A percentile compares a stretch with the other conserved stretches of the same genome.
Evolutionary conservation across 1,140 invertebrate species (phyloP).

Genomic region (Bilobella aurantiaca): DNA sequence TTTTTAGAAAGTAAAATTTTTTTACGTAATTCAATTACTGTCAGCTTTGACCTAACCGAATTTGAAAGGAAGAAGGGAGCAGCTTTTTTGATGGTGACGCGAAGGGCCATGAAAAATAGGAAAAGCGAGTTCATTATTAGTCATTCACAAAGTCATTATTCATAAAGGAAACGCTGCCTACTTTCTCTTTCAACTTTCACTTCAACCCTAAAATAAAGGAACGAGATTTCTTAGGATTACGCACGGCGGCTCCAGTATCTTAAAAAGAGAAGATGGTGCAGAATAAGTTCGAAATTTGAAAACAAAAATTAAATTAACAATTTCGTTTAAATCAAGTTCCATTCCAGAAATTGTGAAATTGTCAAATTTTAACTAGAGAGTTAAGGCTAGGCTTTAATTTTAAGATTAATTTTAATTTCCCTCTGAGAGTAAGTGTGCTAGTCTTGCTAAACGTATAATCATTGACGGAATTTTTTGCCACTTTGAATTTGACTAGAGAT

Average conservation of each 20-base stretch:
- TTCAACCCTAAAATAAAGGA: constrained; percentile 14
- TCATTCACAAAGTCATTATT: constrained; percentile 20
- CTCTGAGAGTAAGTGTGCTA: too few relatives aligned
- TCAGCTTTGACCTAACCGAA: constrained; percentile 18
- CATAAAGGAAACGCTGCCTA: constrained; percentile 2
- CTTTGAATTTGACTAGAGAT: too few relatives aligned
- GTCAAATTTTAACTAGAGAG: too few relatives aligned
- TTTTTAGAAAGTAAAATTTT: neutral
- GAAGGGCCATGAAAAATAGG: neutral
- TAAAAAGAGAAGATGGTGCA: too few relatives aligned
- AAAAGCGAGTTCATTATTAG: neutral
- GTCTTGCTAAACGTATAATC: too few relatives aligned
- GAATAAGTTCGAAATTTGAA: too few relatives aligned
- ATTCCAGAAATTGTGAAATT: too few relatives aligned
- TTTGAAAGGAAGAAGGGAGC: constrained; percentile 1
- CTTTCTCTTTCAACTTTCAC: constrained; percentile 4
- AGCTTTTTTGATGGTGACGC: neutral
- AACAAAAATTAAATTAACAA: too few relatives aligned
- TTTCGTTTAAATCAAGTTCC: too few relatives aligned
- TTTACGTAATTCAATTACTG: constrained; percentile 23
- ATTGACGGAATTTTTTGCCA: too few relatives aligned
- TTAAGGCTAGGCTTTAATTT: too few relatives aligned
- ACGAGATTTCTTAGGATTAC: constrained; percentile 20
- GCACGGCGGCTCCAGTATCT: neutral
- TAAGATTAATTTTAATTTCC: too few relatives aligned